Evolutionary conservation across 2,797 vertebrate species (phyloP).

Genomic region (Lutjanus campechanus): DNA sequence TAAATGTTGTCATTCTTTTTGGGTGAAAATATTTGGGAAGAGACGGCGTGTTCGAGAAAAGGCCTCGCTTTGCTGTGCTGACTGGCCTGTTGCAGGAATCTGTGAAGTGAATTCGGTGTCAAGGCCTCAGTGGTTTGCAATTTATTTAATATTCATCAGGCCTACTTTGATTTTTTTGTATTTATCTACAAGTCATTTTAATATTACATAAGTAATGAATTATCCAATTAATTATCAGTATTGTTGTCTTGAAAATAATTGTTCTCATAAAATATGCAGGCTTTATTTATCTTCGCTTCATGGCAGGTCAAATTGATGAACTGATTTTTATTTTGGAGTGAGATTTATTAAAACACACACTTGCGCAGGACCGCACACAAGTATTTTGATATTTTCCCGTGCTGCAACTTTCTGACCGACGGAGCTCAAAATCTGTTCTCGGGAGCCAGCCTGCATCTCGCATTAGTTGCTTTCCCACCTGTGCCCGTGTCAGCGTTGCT

Average conservation of each 20-base stretch:
- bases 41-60: slow-evolving; percentile 41
- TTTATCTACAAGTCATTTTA: slow-evolving; percentile 30
- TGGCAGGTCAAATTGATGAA: slow-evolving; percentile 26
- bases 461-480: slow-evolving; percentile 69
- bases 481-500: slow-evolving; percentile 61
- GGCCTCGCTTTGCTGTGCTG: slow-evolving; percentile 53
- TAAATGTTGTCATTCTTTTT: slow-evolving; percentile 70
- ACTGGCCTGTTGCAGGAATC: slow-evolving; percentile 47
- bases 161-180: slow-evolving; percentile 16
- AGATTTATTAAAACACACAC: slow-evolving; percentile 34
- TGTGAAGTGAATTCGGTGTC: slow-evolving; percentile 33
- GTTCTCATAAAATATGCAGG: slow-evolving; percentile 35
- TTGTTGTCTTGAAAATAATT: slow-evolving; percentile 45
- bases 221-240: slow-evolving; percentile 44
- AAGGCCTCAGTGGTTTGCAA: slow-evolving; percentile 55
- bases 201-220: slow-evolving; percentile 51
- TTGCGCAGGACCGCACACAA: neutral
- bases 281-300: slow-evolving; percentile 52
- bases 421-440: slow-evolving; percentile 55
- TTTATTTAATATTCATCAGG: slow-evolving; percentile 47
- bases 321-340: slow-evolving; percentile 39
- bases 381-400: slow-evolving; percentile 35
- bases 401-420: slow-evolving; percentile 65
- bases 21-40: slow-evolving; percentile 58
- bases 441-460: slow-evolving; percentile 24